Base-by-base conservation (phyloP, 2,113 vertebrate genomes). In the Petrocephalus microphthalmus region DNA sequence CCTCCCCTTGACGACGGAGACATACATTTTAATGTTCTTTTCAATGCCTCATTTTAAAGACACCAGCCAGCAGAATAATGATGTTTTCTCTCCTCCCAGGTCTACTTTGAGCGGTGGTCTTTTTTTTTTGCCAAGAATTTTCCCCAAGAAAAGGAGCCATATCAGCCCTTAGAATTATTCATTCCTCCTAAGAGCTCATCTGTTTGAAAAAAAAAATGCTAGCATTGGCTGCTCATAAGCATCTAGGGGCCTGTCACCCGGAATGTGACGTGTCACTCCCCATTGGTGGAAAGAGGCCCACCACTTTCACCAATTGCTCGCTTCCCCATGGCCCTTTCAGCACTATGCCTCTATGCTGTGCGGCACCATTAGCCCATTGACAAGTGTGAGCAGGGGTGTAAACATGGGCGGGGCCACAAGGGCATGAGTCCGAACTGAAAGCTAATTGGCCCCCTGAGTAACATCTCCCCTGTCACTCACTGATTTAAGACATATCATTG, bases 351-450 rank as follows among this genome's bases (percentile, higher is more conserved):
- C 53, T 78, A 33, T 84, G 29, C 19, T 22, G 25, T 85, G 64
- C n/a, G 64, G 33, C 86, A 89, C 42, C 37, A 57, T 82, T 90
- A 52, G 22, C 82, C 87, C 49, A 33, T 5, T 91, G 89, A 92
- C 89, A 74, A 87, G 87, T 78, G 85, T 57, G 49, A 92, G 90
- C 71, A 92, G 87, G 71, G 15, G 13, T 19, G 60, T 67, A 29
- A 67, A 67, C 10, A 0, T 67, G 60, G 60, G 60, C 60, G 3
- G 60, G 60, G 10, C 25, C 60, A 67, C 1, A 29, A 1, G 3
- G 3, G 60, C 60, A 67, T 29, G 25, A n/a, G n/a, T n/a, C 47
- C n/a, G 7, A 29, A 10, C 60, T 10, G n/a, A 64, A 64, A 64
- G 8, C 60, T 64, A n/a, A 67, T 25, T 67, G 60, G n/a, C 2